Base-by-base conservation (phyloP, 1,140 invertebrate species). In the Drosophila nannoptera region DNA sequence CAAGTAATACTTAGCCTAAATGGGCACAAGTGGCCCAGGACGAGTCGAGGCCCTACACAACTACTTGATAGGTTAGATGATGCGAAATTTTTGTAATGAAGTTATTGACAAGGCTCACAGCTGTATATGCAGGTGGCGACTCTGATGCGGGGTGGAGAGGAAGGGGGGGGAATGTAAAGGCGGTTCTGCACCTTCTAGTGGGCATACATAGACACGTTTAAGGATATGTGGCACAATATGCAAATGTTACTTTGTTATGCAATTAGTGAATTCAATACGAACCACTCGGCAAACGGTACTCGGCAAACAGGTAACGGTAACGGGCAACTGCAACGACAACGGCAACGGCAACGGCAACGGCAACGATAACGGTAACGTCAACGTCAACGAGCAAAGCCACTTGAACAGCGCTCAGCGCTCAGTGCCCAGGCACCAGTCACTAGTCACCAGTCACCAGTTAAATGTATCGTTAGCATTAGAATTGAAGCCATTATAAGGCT, bases 161-260 rank as follows among this genome's bases (percentile, higher is more conserved):
- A n/a, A n/a, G n/a, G n/a, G n/a, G 22, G 22, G 22, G 1, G 3
- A 2, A 22, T 22, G 22, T 22, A n/a, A 43, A 29, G 46, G 35
- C 46, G 40, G 40, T n/a, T 14, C n/a, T 43, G 22, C 40, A 40
- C 22, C 35, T 54, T 64, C 50, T 56, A 49, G 62, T 55, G 35
- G 52, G 40, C 55, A 58, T 46, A 36, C 54, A 52, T 50, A 46
- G 55, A 68, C 68, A 84, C 54, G 63, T 84, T 70, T 70, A 66
- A 66, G 72, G 73, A 80, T 86, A 81, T 84, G 80, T 81, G 61
- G 81, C 72, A 78, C 81, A 84, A 84, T 86, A 84, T 84, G 81
- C 81, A 86, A 87, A 87, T 87, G 86, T 88, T 88, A 88, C 86
- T 87, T 87, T 87, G 86, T 87, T 88, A 87, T 87, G 86, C 86